Conservation (phyloP, 2,113 vertebrate genomes). For the Chamaea fasciata region DNA sequence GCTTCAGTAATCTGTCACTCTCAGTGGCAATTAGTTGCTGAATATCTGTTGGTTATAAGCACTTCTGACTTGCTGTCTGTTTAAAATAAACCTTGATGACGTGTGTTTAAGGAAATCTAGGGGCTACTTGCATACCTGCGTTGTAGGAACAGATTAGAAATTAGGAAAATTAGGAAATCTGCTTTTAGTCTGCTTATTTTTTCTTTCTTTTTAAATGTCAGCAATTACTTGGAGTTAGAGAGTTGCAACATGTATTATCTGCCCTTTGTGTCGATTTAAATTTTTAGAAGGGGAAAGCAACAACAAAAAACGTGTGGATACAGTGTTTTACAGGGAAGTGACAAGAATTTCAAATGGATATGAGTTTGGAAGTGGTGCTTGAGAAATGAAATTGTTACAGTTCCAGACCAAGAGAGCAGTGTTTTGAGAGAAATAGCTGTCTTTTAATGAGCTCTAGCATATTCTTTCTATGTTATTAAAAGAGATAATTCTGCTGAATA, state of each 20-base stretch:
- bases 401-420: neutral
- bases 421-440: neutral
- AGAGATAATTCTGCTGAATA: neutral
- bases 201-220: neutral
- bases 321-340: neutral
- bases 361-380: neutral
- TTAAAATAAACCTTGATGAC: neutral
- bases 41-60: neutral
- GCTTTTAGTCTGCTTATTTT: neutral
- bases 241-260: neutral
- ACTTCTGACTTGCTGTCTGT: neutral
- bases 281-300: neutral
- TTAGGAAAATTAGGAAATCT: neutral
- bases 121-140: neutral
- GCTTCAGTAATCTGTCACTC: neutral
- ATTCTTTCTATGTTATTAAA: neutral
- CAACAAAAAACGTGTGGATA: neutral
- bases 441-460: neutral
- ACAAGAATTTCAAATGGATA: neutral
- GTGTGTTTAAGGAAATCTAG: neutral
- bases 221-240: neutral
- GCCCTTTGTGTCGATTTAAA: neutral
- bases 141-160: neutral
- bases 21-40: neutral
- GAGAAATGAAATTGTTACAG: neutral